Base-by-base conservation (phyloP, 1,140 invertebrate species). In the Globodera ellingtonae region DNA sequence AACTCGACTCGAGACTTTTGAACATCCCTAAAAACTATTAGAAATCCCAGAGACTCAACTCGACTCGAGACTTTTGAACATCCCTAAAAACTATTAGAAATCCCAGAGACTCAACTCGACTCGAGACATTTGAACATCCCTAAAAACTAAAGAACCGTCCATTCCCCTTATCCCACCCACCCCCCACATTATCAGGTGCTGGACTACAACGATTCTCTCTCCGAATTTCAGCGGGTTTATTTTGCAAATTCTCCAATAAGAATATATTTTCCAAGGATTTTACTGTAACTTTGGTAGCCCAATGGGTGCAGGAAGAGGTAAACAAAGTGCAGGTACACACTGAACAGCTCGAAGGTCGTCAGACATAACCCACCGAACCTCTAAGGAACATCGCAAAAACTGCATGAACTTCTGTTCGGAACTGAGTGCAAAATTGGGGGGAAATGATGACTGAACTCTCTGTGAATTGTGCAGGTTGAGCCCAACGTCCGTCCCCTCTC, bases 141-240 rank as follows among this genome's bases (percentile, higher is more conserved):
- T 35, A 35, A 9, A 7, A 52, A 15, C 52, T 52, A 52, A 52
- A 6, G 15, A 52, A 7, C 7, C 15, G 52, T 52, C 52, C 52
- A 10, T 52, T 10, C 6, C 56, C 56, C 18, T 62, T n/a, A 35
- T 35, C 6, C 52, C 52, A 10, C 15, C 8, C 52, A 10, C 56
- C 18, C 18, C 18, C 18, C 56, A 10, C 56, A 18, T 62, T 62
- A 15, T 62, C 56, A 70, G 35, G 81, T 84, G 52, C 46, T 82
- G 6, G 79, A 82, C 21, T 52, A 83, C 59, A 82, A 82, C 56
- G 81, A 82, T n/a, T 84, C 81, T 21, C 72, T 82, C 4, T 50
- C 52, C 6, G 81, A 82, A 62, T 84, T 77, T 21, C 35, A 82
- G 10, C 66, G 79, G 70, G 80, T 80, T 62, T 50, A 3, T 21